These are phyloP conservation scores for Meda fulgida DNA, from an alignment of 2,797 vertebrate genomes.

Conservation along the genomic window DNA sequence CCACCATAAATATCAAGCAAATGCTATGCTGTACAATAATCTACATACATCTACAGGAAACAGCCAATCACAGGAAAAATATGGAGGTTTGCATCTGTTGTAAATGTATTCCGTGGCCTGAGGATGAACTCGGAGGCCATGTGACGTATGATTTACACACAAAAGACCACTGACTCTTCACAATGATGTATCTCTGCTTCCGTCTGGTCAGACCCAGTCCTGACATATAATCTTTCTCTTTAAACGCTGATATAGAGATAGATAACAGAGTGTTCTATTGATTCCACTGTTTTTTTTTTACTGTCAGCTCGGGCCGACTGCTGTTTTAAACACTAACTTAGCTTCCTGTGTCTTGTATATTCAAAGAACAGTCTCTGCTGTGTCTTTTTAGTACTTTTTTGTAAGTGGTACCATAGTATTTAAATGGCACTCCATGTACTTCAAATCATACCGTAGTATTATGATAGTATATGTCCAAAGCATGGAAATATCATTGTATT, in stretches of 20 bases:
- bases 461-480: background rate
- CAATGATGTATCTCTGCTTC: conserved; percentile 79
- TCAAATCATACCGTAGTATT: background rate
- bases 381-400: background rate
- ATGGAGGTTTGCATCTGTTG: conserved; percentile 73
- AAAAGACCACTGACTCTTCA: conserved; percentile 79
- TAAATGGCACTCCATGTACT: background rate
- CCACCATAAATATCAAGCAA: conserved; percentile 71
- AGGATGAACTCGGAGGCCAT: conserved; percentile 83
- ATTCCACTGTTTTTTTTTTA: conserved; percentile 67
- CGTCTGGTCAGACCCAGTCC: conserved; percentile 78
- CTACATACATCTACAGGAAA: conserved; percentile 77
- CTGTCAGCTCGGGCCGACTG: conserved; percentile 33
- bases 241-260: conserved; percentile 84
- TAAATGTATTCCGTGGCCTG: conserved; percentile 83
- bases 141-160: conserved; percentile 86
- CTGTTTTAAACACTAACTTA: conserved; percentile 46
- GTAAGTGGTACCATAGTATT: background rate
- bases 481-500: background rate
- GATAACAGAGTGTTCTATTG: conserved; percentile 84
- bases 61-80: conserved; percentile 78
- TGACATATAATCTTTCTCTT: conserved; percentile 86
- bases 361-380: conserved; percentile 9
- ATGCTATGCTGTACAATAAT: conserved; percentile 76
- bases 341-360: conserved; percentile 28